Evolutionary conservation across 2,113 vertebrate species (phyloP), one percentile per base, ranked within the genome.

Genomic region (Prionailurus bengalensis): DNA sequence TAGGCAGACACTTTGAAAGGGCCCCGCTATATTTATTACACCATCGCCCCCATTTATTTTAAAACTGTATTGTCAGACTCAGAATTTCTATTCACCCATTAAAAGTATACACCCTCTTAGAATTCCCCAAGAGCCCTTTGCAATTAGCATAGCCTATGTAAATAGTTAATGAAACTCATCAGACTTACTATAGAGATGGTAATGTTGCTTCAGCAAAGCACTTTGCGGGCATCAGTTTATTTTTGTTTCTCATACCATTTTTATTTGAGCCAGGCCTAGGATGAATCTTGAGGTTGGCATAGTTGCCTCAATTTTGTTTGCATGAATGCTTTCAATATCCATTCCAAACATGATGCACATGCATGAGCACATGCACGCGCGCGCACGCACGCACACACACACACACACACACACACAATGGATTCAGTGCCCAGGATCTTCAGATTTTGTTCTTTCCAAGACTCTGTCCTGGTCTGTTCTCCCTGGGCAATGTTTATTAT

Each of bases 151-250:
- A 94, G 53, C 65, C 53, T 68, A 23, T 91, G 84, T 95, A 93
- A 95, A 97, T 93, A 93, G 96, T 97, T 94, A 97, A 97, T 96
- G 97, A 92, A 94, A 89, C 81, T 95, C 65, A 85, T 81, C 58
- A 93, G 91, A 81, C 65, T 97, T 65, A 92, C 42, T 39, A 55
- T 55, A 84, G 68, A 94, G 91, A 96, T 39, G n/a, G 39, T 51
- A 66, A 11, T 33, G 12, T 33, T 61, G 78, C 86, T 92, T 93
- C 89, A 63, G 88, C 80, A 84, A 74, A 97, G 91, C 36, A 96
- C 83, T 93, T 87, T 82, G 70, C 82, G 74, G 7, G 10, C 45
- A 71, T 84, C 85, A 82, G 51, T 58, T 97, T 95, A 96, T 76
- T 93, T 70, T 94, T 48, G 23, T 61, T 84, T 92, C 71, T 80